Percentiles rank a stretch among this genome's conserved stretches.
phyloP scores from a whole-genome alignment of 2,113 vertebrate species.

The Actenoides lindsayi region DNA sequence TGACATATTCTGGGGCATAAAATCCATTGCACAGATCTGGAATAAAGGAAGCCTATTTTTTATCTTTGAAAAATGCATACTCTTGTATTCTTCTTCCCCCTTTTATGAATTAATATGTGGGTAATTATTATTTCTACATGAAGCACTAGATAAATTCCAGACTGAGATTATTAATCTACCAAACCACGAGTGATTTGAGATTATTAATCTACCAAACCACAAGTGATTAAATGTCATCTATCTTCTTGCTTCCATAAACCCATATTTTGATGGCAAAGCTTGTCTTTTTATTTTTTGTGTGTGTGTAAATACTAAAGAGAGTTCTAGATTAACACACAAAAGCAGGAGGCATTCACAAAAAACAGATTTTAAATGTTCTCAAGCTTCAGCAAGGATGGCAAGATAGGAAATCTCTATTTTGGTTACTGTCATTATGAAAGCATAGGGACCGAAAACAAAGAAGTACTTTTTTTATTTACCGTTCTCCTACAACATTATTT shows the following conservation, averaged over 20 bases:
- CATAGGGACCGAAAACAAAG: background rate
- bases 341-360: background rate
- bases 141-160: background rate
- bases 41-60: background rate
- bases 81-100: background rate
- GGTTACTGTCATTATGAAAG: background rate
- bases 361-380: background rate
- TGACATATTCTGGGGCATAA: background rate
- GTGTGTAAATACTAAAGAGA: background rate
- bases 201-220: too few relatives aligned
- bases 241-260: background rate
- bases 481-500: background rate
- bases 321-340: background rate
- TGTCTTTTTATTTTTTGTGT: background rate
- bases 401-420: background rate
- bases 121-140: background rate
- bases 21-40: background rate
- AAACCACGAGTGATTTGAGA: background rate
- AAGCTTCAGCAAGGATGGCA: background rate
- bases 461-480: background rate
- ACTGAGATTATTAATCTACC: background rate
- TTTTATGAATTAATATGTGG: background rate
- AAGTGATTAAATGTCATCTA: background rate
- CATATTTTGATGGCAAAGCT: background rate
- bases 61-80: background rate